Conservation (phyloP, 2,888 invertebrate species). For the Callosobruchus maculatus region DNA sequence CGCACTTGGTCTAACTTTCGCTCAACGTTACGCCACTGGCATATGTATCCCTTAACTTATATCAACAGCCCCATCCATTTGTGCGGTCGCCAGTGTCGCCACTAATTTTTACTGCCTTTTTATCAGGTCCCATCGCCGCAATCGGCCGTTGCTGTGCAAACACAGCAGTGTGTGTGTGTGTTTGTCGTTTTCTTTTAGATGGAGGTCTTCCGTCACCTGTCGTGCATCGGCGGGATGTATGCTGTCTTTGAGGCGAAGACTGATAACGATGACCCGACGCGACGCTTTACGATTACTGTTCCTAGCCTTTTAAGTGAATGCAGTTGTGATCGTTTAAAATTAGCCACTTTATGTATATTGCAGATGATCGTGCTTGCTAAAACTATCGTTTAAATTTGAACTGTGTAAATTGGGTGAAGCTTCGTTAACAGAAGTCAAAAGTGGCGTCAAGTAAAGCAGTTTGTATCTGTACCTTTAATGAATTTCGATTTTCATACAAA, state of each 20-base stretch:
- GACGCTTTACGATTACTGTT: background rate
- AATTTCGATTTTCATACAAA: too few species aligned
- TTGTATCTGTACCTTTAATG: too few species aligned
- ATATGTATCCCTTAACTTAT: conserved; percentile 11
- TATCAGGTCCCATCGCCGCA: background rate
- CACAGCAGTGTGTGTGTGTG: background rate
- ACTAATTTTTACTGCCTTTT: background rate
- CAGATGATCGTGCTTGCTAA: background rate
- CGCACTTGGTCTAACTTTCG: too few species aligned
- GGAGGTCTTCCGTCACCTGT: background rate
- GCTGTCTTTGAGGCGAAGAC: background rate
- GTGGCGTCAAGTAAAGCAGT: too few species aligned
- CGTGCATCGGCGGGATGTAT: background rate
- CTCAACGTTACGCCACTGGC: background rate
- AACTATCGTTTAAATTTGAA: too few species aligned
- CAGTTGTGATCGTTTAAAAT: background rate
- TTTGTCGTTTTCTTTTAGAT: background rate
- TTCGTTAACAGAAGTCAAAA: too few species aligned
- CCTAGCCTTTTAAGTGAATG: background rate
- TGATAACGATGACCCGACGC: background rate
- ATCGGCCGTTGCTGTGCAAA: background rate
- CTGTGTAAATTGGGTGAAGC: too few species aligned
- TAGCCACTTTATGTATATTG: background rate
- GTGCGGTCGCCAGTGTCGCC: background rate
- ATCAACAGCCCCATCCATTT: conserved; percentile 22